Conservation (phyloP, 2,797 vertebrate genomes). For the Typhlichthys subterraneus region DNA sequence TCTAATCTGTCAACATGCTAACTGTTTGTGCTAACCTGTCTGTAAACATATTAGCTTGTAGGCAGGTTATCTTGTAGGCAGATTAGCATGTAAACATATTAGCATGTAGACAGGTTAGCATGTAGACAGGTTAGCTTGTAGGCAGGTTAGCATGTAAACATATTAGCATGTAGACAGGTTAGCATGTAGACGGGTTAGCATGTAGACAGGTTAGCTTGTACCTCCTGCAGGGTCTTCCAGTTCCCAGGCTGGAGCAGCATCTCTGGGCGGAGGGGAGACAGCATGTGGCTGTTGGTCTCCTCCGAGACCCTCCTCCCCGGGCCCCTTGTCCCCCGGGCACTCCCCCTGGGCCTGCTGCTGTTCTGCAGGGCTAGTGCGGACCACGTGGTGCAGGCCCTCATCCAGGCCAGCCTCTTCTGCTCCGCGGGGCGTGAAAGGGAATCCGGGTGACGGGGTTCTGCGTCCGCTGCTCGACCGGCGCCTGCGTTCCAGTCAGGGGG, state of each 20-base stretch:
- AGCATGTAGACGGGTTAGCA: too few relatives aligned
- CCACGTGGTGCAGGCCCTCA: slow-evolving; percentile 84
- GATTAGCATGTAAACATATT: too few relatives aligned
- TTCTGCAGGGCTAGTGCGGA: slow-evolving; percentile 78
- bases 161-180: too few relatives aligned
- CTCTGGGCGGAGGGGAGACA: slow-evolving; percentile 65
- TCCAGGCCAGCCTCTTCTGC: slow-evolving; percentile 85
- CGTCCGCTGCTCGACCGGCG: background rate
- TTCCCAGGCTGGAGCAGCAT: slow-evolving; percentile 75
- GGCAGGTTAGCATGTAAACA: too few relatives aligned
- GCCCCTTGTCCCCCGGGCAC: slow-evolving; percentile 27
- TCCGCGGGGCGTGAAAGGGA: slow-evolving; percentile 73
- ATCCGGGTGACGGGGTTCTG: background rate
- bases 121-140: too few relatives aligned
- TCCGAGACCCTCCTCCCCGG: slow-evolving; percentile 46
- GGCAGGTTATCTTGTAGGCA: slow-evolving; percentile 47
- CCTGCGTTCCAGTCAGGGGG: background rate
- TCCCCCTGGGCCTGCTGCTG: slow-evolving; percentile 65
- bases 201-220: slow-evolving; percentile 47
- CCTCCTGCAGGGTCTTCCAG: slow-evolving; percentile 83
- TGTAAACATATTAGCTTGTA: too few relatives aligned
- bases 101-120: too few relatives aligned
- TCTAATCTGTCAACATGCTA: too few relatives aligned
- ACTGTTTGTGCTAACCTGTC: too few relatives aligned
- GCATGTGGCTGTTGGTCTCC: slow-evolving; percentile 50